Conservation (phyloP, 2,113 vertebrate genomes). For the Chauna torquata region DNA sequence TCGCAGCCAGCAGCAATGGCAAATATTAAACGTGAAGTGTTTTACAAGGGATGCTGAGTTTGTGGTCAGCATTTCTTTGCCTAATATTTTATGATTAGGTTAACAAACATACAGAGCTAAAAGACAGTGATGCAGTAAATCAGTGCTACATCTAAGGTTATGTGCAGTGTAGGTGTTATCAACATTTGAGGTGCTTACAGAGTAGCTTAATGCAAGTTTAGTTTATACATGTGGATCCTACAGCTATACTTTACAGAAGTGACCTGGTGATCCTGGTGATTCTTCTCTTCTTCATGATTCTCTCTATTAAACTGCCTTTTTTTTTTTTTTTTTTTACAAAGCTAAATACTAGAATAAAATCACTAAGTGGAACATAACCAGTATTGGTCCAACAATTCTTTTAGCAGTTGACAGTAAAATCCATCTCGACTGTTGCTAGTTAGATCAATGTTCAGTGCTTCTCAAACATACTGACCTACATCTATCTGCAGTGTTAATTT, state of each 20-base stretch:
- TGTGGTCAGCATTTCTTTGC: neutral
- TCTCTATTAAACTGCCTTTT: neutral
- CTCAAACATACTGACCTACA: neutral
- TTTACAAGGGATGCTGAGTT: neutral
- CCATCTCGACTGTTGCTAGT: neutral
- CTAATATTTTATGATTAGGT: neutral
- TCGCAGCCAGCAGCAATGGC: neutral
- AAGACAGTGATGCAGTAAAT: neutral
- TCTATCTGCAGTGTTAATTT: neutral
- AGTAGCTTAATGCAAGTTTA: neutral
- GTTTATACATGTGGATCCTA: neutral
- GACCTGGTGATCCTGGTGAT: neutral
- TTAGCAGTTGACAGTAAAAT: neutral
- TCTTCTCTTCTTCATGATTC: neutral
- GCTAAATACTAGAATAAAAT: neutral
- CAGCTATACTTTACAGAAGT: neutral
- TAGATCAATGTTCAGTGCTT: neutral
- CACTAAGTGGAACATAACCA: neutral
- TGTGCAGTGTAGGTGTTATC: neutral
- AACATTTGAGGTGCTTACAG: neutral
- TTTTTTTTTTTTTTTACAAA: neutral
- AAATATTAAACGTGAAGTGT: neutral
- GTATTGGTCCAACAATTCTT: neutral
- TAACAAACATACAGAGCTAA: neutral
- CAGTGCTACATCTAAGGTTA: neutral